phyloP scores from a whole-genome alignment of 1,140 invertebrate genomes.

The Venustaconcha ellipsiformis region DNA sequence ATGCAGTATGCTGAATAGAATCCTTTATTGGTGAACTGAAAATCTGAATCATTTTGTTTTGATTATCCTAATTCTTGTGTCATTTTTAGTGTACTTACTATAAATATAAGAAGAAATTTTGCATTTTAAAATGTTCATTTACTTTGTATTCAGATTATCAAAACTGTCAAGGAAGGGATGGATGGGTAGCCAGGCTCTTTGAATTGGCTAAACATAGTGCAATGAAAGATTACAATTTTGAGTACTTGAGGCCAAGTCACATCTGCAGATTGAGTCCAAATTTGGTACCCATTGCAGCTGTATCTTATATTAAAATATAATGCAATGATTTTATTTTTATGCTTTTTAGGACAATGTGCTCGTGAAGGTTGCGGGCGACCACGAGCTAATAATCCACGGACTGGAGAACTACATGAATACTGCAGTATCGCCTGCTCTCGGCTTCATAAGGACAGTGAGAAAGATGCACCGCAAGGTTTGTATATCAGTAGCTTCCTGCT shows the following conservation, averaged over 20 bases:
- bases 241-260: not conserved
- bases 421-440: conserved; percentile 71
- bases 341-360: conserved; percentile 57
- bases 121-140: not conserved
- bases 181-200: too few species aligned
- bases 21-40: too few species aligned
- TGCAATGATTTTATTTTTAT: not conserved
- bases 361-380: conserved; percentile 67
- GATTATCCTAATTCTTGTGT: too few species aligned
- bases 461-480: conserved; percentile 42
- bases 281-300: not conserved
- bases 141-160: not conserved
- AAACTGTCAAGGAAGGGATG: not conserved
- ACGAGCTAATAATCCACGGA: conserved; percentile 71
- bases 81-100: too few species aligned
- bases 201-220: not conserved
- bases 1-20: too few species aligned
- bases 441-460: conserved; percentile 57
- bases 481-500: not conserved
- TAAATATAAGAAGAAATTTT: too few species aligned
- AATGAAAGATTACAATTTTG: not conserved
- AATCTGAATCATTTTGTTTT: too few species aligned
- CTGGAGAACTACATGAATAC: conserved; percentile 71
- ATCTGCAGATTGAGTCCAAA: not conserved
- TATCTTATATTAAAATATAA: not conserved